Conservation (phyloP, 2,888 invertebrate species). For the Tenthredo distinguenda region DNA sequence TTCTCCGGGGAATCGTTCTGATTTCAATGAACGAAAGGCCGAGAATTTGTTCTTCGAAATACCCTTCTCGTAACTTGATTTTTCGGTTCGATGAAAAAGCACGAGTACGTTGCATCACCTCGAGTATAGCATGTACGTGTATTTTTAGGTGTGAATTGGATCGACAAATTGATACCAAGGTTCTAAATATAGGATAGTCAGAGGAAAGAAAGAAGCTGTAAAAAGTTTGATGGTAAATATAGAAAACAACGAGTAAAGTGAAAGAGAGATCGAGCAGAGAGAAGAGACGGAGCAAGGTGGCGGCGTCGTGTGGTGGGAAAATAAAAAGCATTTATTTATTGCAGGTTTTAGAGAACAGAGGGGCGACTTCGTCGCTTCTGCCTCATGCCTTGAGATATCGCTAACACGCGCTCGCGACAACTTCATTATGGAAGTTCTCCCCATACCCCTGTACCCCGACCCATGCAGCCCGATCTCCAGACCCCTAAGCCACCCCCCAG, state of each 20-base stretch:
- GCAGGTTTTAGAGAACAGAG: conserved; percentile 62
- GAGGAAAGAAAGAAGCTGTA: not conserved
- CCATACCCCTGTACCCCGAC: not conserved
- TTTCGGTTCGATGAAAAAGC: too few relatives aligned
- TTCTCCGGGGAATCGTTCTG: too few relatives aligned
- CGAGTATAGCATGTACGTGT: not conserved
- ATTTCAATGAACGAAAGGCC: too few relatives aligned
- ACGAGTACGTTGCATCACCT: too few relatives aligned
- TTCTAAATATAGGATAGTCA: not conserved
- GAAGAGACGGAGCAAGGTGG: conserved; percentile 49
- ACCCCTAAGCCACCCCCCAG: conserved; percentile 1
- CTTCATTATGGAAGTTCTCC: conserved; percentile 64
- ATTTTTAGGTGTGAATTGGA: not conserved
- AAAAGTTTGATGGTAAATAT: conserved; percentile 38
- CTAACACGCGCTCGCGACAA: conserved; percentile 67
- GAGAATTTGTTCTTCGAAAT: too few relatives aligned
- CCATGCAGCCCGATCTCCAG: conserved; percentile 16
- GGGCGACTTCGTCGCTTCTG: conserved; percentile 54
- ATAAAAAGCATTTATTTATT: conserved; percentile 62
- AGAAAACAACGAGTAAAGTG: conserved; percentile 54
- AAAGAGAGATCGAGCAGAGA: conserved; percentile 42
- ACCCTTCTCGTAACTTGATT: too few relatives aligned
- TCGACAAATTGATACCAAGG: not conserved
- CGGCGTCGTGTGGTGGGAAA: conserved; percentile 35
- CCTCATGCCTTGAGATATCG: conserved; percentile 64